Evolutionary conservation across 2,797 vertebrate species (phyloP), one percentile per base, ranked within the genome.

Genomic region (Coracias cyanogaster): DNA sequence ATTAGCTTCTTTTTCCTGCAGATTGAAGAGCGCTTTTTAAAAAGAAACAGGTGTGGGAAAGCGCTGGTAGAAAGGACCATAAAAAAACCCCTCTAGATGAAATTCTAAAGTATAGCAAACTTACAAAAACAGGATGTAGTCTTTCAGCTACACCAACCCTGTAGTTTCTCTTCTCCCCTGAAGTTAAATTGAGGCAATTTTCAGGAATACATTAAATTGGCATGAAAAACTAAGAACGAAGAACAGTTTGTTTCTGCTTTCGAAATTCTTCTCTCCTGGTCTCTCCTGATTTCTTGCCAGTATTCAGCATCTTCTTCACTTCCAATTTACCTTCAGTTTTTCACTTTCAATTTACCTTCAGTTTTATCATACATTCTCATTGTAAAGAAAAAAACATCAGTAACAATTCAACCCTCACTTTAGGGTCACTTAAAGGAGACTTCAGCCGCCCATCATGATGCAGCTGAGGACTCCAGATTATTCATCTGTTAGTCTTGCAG

Each of bases 131-230:
- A 89, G 51, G 62, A 86, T 58, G 43, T n/a, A 84, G 73, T 70
- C 71, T 88, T 94, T 73, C 54, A 91, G 77, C 79, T 79, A 55
- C 64, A 77, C 55, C 31, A 93, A 17, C n/a, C 55, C 86, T 64
- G 60, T 20, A 70, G 89, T 18, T 92, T 67, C 71, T 87, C 41
- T 87, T 78, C 57, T 89, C 71, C 71, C 60, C 64, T 79, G 67
- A 93, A 91, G 94, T 80, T 90, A 94, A 95, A 95, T 80, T 66
- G 91, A 91, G 69, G 84, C 71, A 92, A 89, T 96, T 96, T 95
- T 91, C 91, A 67, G 10, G 45, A 93, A 86, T 57, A 74, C 12
- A 0, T 89, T 93, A 85, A 92, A 92, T 62, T 93, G 84, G 49
- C 57, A 51, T 45, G 39, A 89, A 90, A 94, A 95, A 79, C 73